Conservation (phyloP, 2,113 vertebrate species). For the Eolophus roseicapilla region DNA sequence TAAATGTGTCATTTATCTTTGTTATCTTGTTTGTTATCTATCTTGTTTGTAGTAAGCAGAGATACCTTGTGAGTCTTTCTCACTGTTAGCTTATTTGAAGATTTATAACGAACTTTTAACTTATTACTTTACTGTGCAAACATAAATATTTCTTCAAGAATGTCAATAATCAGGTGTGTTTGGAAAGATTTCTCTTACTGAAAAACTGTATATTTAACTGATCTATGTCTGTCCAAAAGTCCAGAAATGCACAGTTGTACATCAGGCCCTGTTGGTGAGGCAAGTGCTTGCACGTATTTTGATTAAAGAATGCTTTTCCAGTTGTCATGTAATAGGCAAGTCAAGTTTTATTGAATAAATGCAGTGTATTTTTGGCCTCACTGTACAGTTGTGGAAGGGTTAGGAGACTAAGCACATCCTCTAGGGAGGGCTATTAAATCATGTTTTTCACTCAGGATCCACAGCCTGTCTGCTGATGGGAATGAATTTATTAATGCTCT, state of each 20-base stretch:
- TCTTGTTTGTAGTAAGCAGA: neutral
- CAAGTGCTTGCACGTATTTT: neutral
- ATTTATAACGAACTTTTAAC: neutral
- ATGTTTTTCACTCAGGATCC: neutral
- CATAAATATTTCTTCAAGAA: neutral
- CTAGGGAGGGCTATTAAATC: neutral
- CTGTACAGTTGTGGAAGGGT: neutral
- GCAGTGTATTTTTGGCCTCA: neutral
- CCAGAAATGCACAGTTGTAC: neutral
- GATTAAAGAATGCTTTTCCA: neutral
- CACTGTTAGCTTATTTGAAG: neutral
- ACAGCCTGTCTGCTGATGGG: neutral
- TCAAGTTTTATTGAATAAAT: neutral
- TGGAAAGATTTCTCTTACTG: neutral
- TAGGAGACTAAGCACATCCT: neutral
- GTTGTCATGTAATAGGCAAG: neutral
- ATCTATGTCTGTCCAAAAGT: neutral
- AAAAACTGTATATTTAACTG: neutral
- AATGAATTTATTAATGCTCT: neutral
- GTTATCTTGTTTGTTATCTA: neutral
- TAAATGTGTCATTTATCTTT: neutral
- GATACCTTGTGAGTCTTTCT: neutral
- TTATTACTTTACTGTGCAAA: neutral
- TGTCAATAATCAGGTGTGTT: neutral
- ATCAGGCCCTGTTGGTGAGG: neutral